A percentile compares a stretch with the other conserved stretches of the same genome.
Evolutionary conservation across 92 coral and sea anemone species (phyloP).

Genomic region (Phenganax marumi): DNA sequence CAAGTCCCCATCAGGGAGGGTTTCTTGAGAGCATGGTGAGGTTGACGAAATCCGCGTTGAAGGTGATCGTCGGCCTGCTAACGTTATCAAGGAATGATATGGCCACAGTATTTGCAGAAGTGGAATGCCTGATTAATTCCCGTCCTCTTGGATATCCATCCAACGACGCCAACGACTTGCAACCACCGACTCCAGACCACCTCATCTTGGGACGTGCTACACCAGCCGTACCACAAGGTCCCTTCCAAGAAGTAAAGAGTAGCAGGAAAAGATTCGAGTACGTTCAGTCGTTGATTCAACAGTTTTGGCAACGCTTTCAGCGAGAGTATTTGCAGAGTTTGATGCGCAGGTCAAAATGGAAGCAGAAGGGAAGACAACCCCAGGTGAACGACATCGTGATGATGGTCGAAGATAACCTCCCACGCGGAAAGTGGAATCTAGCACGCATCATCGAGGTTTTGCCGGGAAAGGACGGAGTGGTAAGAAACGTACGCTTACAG

Average conservation of each 20-base stretch:
- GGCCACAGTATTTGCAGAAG: too few relatives aligned
- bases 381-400: slow-evolving; percentile 41
- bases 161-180: slow-evolving; percentile 43
- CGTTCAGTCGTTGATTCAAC: slow-evolving; percentile 47
- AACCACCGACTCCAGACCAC: slow-evolving; percentile 39
- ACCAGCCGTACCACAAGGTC: slow-evolving; percentile 18
- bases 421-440: too few relatives aligned
- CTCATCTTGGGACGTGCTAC: slow-evolving; percentile 27
- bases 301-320: too few relatives aligned
- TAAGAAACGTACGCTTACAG: too few relatives aligned
- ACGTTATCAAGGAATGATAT: slow-evolving; percentile 31
- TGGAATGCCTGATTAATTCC: slow-evolving; percentile 36
- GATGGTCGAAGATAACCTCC: too few relatives aligned
- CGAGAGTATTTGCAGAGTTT: too few relatives aligned
- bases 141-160: slow-evolving; percentile 51
- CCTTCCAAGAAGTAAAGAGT: too few relatives aligned
- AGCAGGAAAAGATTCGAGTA: slow-evolving; percentile 45
- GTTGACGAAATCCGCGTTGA: slow-evolving; percentile 34
- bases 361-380: slow-evolving; percentile 23
- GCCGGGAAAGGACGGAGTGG: too few relatives aligned
- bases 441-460: too few relatives aligned
- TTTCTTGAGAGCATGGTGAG: too few relatives aligned
- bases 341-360: slow-evolving; percentile 37
- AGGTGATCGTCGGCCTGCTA: slow-evolving; percentile 10
- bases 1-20: too few relatives aligned